Evolutionary conservation across 2,888 invertebrate genomes (phyloP).

Genomic region (Hoplodrina ambigua): DNA sequence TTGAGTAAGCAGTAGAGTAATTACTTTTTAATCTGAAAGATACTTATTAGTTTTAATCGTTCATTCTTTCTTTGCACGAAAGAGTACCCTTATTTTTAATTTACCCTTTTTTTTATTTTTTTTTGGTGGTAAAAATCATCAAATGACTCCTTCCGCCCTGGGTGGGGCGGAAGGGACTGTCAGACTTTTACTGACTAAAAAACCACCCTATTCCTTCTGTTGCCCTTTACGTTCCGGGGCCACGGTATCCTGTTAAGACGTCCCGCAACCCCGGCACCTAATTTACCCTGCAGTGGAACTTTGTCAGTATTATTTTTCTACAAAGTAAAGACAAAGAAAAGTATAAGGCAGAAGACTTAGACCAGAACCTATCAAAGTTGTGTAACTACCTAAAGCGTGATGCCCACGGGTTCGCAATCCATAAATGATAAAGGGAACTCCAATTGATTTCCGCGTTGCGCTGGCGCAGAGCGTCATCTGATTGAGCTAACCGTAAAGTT

Average conservation of each 20-base stretch:
- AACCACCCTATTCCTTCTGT: no score
- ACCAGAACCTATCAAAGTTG: constrained; percentile 33
- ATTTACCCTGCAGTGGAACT: background rate
- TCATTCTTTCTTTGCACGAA: background rate
- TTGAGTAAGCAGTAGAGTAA: constrained; percentile 1
- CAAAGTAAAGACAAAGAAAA: constrained; percentile 4
- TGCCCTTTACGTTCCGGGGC: no score
- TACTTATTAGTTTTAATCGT: background rate
- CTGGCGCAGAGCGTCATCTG: constrained; percentile 76
- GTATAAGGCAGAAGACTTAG: background rate
- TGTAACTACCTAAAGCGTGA: constrained; percentile 73
- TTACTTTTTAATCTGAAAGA: constrained; percentile 3
- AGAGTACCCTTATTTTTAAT: no score
- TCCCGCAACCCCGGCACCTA: no score
- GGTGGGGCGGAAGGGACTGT: no score
- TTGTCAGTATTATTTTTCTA: background rate
- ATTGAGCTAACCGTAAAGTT: constrained; percentile 79
- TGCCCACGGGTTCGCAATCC: constrained; percentile 75
- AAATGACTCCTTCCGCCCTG: no score
- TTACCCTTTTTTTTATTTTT: no score
- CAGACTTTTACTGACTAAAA: no score
- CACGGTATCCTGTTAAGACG: no score
- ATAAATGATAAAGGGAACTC: constrained; percentile 72
- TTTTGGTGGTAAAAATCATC: no score
- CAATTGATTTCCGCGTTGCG: constrained; percentile 85